Conservation (phyloP, 2,113 vertebrate genomes). For the Takifugu flavidus region DNA sequence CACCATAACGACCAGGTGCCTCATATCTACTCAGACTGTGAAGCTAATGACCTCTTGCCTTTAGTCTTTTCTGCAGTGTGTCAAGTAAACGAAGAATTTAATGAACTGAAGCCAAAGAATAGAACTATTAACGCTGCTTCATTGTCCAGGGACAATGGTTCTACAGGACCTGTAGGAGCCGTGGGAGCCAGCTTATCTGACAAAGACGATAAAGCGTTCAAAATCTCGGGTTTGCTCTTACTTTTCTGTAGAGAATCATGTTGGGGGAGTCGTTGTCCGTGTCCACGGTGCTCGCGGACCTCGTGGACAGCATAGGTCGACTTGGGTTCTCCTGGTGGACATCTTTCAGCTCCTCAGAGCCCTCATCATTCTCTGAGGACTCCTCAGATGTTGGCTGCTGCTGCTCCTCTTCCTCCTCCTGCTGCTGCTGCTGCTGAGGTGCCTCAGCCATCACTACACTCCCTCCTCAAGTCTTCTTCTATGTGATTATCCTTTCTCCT, state of each 20-base stretch:
- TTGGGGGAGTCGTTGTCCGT: slow-evolving; percentile 93
- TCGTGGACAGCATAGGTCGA: slow-evolving; percentile 58
- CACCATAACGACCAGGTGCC: no score
- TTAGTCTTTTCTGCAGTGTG: no score
- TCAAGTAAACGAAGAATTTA: no score
- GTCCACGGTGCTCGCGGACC: slow-evolving; percentile 73
- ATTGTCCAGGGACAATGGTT: no score
- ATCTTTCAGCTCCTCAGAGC: slow-evolving; percentile 32
- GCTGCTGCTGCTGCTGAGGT: slow-evolving; percentile 68
- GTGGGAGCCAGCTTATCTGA: no score
- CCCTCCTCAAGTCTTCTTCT: slow-evolving; percentile 17
- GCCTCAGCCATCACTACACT: slow-evolving; percentile 81
- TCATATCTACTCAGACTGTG: no score
- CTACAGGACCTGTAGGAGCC: no score
- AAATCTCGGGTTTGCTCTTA: slow-evolving; percentile 57
- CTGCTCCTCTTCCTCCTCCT: slow-evolving; percentile 20
- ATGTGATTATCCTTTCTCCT: slow-evolving; percentile 33
- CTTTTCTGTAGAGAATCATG: slow-evolving; percentile 98
- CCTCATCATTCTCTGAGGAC: slow-evolving; percentile 25
- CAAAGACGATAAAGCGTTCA: no score
- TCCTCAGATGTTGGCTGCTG: slow-evolving; percentile 27
- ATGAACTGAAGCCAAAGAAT: no score
- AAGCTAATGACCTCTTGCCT: no score
- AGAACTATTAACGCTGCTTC: no score
- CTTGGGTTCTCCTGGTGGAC: background rate